Conservation (phyloP, 2,113 vertebrate species). For the Sylvicapra grimmia region DNA sequence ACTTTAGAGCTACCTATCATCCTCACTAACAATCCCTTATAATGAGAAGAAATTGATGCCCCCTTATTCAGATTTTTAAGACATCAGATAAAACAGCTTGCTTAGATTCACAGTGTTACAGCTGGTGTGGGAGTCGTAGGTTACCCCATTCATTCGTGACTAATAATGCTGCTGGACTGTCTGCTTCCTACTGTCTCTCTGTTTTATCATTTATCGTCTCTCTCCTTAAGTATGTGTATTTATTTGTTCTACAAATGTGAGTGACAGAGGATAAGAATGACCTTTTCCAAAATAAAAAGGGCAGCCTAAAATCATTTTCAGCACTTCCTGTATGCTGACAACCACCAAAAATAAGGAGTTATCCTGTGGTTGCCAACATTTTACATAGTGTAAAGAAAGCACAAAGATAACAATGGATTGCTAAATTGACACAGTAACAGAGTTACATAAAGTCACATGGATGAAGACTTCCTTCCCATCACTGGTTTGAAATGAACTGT, state of each 20-base stretch:
- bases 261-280: conserved; percentile 36
- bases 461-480: conserved; percentile 4
- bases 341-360: neutral
- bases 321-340: neutral
- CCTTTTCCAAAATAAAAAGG: conserved; percentile 51
- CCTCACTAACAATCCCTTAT: neutral
- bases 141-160: neutral
- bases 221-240: neutral
- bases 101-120: neutral
- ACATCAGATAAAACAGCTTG: neutral
- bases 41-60: neutral
- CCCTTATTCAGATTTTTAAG: conserved; percentile 1
- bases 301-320: conserved; percentile 25
- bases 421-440: neutral
- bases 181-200: neutral
- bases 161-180: neutral
- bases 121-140: neutral
- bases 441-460: neutral
- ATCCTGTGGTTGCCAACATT: neutral
- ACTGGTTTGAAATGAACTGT: neutral
- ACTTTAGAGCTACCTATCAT: neutral
- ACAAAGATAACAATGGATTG: conserved; percentile 7
- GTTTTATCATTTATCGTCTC: neutral
- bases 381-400: neutral
- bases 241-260: conserved; percentile 32